Base-by-base conservation (phyloP, 2,113 vertebrate genomes). In the Mastomys natalensis region DNA sequence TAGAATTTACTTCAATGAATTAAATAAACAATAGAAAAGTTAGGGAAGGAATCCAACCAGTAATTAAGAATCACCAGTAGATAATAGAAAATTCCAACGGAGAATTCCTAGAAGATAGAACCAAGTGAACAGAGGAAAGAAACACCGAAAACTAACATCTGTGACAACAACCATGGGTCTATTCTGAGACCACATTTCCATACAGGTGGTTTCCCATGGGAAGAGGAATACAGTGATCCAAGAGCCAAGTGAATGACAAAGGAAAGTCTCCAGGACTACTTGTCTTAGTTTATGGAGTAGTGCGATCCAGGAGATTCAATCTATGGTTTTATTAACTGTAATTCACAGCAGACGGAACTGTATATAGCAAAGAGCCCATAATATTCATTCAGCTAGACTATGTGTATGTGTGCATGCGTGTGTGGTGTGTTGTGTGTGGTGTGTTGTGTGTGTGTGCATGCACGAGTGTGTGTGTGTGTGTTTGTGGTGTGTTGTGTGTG, bases 1-100 rank as follows among this genome's bases (percentile, higher is more conserved):
- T 60, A 37, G 22, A 92, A 70, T 72, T 40, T 58, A 70, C 53
- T 80, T 94, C 34, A 85, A 21, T 53, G 85, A 81, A 96, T 81
- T 86, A 95, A 88, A 48, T 37, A 34, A 82, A 73, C 87, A 90
- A 51, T 24, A 73, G 34, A 77, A 45, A 90, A 73, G 24, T 88
- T 85, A 86, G 64, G 22, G 17, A 77, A 24, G 43, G 15, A 40
- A 12, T 40, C 45, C 58, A 91, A 53, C 45, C 34, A 53, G 10
- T 43, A 85, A 96, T 70, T 48, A 80, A 64, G 10, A 51, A 92
- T 43, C 3, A 7, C 45, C 17, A 68, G 5, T 37, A 82, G 48
- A 77, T 48, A 68, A 43, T 19, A 26, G 34, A 86, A 31, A 4
- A 40, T 43, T 43, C 51, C 13, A 21, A 68, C 9, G 43, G 16